phyloP scores from a whole-genome alignment of 2,113 vertebrate species.

The Agelaius phoeniceus region DNA sequence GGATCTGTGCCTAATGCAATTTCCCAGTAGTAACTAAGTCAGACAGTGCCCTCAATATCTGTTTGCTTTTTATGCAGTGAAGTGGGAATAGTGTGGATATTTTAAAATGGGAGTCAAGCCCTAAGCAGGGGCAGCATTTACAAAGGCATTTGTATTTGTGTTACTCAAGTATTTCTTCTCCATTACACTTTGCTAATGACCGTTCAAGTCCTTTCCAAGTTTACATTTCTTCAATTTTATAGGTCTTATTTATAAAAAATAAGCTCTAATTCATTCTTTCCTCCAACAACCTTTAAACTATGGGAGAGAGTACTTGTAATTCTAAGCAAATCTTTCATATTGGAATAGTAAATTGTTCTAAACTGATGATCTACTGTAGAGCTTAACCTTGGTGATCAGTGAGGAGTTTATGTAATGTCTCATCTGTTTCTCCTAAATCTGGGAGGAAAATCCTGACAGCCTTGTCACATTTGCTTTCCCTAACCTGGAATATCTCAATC shows the following conservation, averaged over 20 bases:
- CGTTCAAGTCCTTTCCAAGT: background rate
- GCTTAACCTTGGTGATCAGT: background rate
- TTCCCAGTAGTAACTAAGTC: constrained; percentile 7
- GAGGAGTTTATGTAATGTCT: background rate
- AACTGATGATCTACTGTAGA: background rate
- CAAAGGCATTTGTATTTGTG: background rate
- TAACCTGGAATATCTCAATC: background rate
- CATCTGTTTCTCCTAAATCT: background rate
- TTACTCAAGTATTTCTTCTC: background rate
- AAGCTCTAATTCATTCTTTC: background rate
- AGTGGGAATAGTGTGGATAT: background rate
- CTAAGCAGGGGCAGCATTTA: background rate
- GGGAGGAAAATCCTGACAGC: background rate
- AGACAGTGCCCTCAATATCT: background rate
- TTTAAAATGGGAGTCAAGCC: background rate
- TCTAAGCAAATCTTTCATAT: background rate
- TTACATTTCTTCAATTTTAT: background rate
- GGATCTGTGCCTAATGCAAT: constrained; percentile 17
- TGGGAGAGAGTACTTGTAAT: background rate
- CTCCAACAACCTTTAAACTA: background rate
- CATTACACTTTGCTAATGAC: background rate
- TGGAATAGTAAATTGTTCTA: background rate
- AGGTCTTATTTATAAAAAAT: background rate
- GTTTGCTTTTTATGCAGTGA: background rate
- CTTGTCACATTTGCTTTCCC: background rate